Evolutionary conservation across 2,113 vertebrate species (phyloP), one percentile per base, ranked within the genome.

Genomic region (Poeciliopsis occidentalis): DNA sequence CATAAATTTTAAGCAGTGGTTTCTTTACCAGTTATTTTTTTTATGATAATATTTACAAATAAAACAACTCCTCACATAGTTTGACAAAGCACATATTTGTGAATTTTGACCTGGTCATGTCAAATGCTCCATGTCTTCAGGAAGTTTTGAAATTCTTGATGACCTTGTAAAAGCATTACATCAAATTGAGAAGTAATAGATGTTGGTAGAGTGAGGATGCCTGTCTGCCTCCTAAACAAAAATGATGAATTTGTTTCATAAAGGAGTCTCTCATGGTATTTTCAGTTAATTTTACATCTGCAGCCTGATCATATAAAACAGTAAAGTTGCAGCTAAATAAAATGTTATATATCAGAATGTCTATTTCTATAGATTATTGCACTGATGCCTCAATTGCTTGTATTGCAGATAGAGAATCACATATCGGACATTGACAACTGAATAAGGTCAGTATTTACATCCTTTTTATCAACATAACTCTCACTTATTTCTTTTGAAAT

Each of bases 351-450:
- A 7, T 7, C 5, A 54, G 51, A 24, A 24, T 24, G 22, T 54
- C 22, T 22, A 24, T 54, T 24, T 54, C 51, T 54, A 54, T 54
- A 54, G 22, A 15, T 31, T 15, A 19, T 29, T 27, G 8, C 60
- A 8, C 4, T 6, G 62, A 31, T 70, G 3, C 63, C 64, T 75
- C 19, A 30, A 54, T 19, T 77, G 64, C 73, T 75, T 72, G 71
- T 76, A 44, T 77, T 92, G 80, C 90, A 95, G 91, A 92, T 84
- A 78, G 86, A 95, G 34, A 95, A 90, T 75, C 92, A 86, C 76
- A 54, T 93, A 91, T 95, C 91, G 78, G 88, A 95, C 63, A 92
- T 94, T 80, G 92, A 95, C 93, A 94, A 94, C 87, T 93, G 81
- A 92, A 74, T 64, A 62, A 79, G 92, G 91, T 94, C 75, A 83